Conservation (phyloP, 2,888 invertebrate genomes). For the Drosophila koepferae region DNA sequence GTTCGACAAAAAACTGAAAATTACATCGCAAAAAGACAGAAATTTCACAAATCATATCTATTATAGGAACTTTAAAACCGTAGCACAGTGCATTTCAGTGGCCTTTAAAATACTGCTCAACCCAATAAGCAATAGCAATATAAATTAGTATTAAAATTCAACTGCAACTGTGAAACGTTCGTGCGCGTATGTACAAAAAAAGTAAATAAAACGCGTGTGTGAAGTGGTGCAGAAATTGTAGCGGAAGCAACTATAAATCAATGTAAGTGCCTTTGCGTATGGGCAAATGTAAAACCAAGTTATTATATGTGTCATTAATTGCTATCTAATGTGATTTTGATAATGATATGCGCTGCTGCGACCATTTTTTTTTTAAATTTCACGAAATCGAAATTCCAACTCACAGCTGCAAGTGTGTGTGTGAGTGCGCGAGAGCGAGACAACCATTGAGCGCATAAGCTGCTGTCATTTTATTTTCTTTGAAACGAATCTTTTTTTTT, state of each 20-base stretch:
- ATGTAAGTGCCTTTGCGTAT: constrained; percentile 65
- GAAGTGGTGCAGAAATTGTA: constrained; percentile 71
- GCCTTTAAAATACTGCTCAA: constrained; percentile 78
- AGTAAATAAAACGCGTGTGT: constrained; percentile 78
- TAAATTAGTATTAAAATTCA: constrained; percentile 48
- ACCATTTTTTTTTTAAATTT: constrained; percentile 80
- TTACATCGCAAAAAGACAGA: constrained; percentile 55
- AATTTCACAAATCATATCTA: constrained; percentile 36
- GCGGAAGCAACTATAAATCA: constrained; percentile 36
- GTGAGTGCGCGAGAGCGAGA: constrained; percentile 59
- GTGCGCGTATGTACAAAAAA: constrained; percentile 66
- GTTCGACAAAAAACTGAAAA: constrained; percentile 68
- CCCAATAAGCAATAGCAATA: constrained; percentile 66
- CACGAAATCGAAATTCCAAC: constrained; percentile 79
- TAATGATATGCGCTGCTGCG: constrained; percentile 76
- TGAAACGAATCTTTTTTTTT: constrained; percentile 54
- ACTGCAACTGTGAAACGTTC: constrained; percentile 38
- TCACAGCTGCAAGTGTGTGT: constrained; percentile 63
- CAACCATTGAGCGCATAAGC: constrained; percentile 63
- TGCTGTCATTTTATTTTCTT: constrained; percentile 75
- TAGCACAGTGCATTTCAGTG: constrained; percentile 73
- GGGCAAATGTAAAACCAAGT: constrained; percentile 9
- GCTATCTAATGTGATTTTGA: constrained; percentile 46
- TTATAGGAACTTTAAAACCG: constrained; percentile 30
- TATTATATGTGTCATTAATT: constrained; percentile 27